Conservation (phyloP, 1,140 invertebrate species). For the Heliothis virescens region DNA sequence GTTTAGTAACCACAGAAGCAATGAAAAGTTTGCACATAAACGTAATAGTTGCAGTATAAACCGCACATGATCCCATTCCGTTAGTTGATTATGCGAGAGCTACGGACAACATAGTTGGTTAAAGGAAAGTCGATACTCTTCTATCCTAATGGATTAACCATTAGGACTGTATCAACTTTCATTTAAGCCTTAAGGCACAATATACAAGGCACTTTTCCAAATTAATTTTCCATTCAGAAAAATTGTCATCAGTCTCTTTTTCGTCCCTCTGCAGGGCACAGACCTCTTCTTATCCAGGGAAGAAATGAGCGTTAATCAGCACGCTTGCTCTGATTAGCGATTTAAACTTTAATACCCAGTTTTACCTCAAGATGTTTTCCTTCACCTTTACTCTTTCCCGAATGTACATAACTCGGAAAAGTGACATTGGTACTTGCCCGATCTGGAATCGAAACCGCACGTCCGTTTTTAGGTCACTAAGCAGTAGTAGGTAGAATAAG, state of each 20-base stretch:
- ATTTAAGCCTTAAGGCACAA: constrained; percentile 17
- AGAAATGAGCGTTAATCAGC: too few species aligned
- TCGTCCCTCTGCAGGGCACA: background rate
- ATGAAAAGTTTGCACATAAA: constrained; percentile 23
- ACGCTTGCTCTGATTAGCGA: too few species aligned
- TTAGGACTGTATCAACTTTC: constrained; percentile 23
- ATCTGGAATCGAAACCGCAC: background rate
- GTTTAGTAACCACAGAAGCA: constrained; percentile 14
- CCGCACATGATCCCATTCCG: constrained; percentile 32
- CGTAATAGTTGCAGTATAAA: constrained; percentile 28
- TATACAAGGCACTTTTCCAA: too few species aligned
- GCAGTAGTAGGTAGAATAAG: too few species aligned
- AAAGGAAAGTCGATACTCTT: constrained; percentile 26
- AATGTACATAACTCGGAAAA: too few species aligned
- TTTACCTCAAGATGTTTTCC: too few species aligned
- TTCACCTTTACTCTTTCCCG: too few species aligned
- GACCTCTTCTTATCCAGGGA: too few species aligned
- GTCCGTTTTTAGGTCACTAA: background rate
- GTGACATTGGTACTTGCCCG: too few species aligned
- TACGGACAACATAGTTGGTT: constrained; percentile 29
- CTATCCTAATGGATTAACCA: constrained; percentile 25
- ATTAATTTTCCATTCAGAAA: too few species aligned
- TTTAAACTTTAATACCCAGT: too few species aligned
- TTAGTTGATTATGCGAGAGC: constrained; percentile 23
- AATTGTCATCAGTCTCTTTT: background rate